Evolutionary conservation across 2,888 invertebrate genomes (phyloP).

Genomic region (Dasysyrphus tricinctus): DNA sequence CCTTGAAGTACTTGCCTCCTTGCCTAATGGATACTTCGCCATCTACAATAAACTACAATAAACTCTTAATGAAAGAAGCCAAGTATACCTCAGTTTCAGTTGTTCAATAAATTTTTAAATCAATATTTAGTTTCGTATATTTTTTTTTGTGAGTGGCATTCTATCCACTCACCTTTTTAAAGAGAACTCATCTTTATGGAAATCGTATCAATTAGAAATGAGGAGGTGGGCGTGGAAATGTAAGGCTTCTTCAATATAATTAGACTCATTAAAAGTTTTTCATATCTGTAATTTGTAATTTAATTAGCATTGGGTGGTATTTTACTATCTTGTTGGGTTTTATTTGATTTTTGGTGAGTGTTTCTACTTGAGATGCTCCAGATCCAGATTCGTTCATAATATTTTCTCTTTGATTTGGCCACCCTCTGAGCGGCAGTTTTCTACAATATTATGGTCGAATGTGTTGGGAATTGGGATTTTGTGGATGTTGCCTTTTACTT

Average conservation of each 20-base stretch:
- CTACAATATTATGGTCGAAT: conserved; percentile 35
- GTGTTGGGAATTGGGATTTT: not conserved
- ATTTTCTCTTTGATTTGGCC: conserved; percentile 64
- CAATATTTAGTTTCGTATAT: conserved; percentile 69
- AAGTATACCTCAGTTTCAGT: conserved; percentile 28
- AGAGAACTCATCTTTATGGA: conserved; percentile 28
- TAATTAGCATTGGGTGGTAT: conserved; percentile 66
- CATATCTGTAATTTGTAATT: conserved; percentile 70
- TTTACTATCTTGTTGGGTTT: conserved; percentile 54
- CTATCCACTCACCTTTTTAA: conserved; percentile 27
- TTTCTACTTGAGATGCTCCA: conserved; percentile 43
- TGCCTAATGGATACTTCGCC: not conserved
- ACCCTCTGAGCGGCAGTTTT: conserved; percentile 58
- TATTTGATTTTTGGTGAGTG: conserved; percentile 57
- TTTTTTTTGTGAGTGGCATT: conserved; percentile 40
- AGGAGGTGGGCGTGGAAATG: conserved; percentile 16
- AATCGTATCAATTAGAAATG: conserved; percentile 35
- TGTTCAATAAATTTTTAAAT: conserved; percentile 71
- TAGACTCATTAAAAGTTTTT: conserved; percentile 67
- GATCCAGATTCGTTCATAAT: conserved; percentile 13
- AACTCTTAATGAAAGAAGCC: not conserved
- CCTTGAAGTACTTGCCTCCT: not conserved
- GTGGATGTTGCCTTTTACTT: conserved; percentile 18
- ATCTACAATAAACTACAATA: not conserved
- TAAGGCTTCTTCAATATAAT: conserved; percentile 46